These are phyloP conservation scores for Tinamus major DNA, from an alignment of 2,797 vertebrate species.

Conservation along the genomic window DNA sequence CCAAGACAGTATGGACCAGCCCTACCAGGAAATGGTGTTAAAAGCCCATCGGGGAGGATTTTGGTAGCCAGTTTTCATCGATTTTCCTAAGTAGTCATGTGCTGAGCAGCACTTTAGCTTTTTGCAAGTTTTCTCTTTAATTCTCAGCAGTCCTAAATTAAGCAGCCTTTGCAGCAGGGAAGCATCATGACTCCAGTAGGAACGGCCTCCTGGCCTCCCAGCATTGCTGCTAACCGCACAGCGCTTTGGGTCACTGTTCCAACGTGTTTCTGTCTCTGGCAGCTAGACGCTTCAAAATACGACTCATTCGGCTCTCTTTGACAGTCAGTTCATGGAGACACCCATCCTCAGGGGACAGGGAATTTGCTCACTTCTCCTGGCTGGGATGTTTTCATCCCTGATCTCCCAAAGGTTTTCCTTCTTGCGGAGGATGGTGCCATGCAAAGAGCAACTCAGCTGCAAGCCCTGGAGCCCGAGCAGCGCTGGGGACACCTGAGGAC, in stretches of 20 bases:
- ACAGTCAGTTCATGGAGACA: neutral
- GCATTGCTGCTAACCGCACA: neutral
- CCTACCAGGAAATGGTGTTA: neutral
- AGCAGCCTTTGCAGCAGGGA: neutral
- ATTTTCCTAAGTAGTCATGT: neutral
- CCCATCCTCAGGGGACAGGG: neutral
- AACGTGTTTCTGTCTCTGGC: neutral
- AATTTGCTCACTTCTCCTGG: constrained; percentile 32
- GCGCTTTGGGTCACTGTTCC: neutral
- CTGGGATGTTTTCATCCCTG: neutral
- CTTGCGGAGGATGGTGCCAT: neutral
- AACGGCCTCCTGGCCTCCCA: neutral
- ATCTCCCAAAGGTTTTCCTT: neutral
- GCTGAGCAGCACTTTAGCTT: neutral
- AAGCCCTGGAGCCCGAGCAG: neutral
- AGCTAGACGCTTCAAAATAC: neutral
- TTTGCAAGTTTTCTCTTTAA: neutral
- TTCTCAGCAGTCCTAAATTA: neutral
- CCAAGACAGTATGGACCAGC: neutral
- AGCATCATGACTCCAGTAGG: neutral
- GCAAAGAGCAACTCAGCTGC: neutral
- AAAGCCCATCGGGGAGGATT: neutral
- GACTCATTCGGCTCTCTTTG: neutral
- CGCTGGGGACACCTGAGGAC: neutral
- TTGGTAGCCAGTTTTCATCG: neutral